Evolutionary conservation across 1,140 invertebrate genomes (phyloP).

Genomic region (Drosophila teissieri): DNA sequence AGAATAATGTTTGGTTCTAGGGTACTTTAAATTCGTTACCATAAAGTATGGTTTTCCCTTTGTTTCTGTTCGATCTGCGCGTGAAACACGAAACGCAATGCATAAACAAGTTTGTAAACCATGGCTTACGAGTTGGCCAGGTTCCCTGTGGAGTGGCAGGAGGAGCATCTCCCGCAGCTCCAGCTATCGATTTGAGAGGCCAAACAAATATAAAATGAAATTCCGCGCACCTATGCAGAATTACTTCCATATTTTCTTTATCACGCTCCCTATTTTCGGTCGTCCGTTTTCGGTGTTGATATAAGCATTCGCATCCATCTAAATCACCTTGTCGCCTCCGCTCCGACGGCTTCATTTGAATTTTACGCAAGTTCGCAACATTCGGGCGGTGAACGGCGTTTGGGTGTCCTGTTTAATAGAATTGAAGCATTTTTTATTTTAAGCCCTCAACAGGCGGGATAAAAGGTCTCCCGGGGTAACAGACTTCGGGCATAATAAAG

Average conservation of each 20-base stretch:
- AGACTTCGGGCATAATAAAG: conserved; percentile 53
- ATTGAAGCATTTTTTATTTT: conserved; percentile 71
- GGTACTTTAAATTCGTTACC: not conserved
- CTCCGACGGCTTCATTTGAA: conserved; percentile 56
- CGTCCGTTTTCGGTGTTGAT: conserved; percentile 39
- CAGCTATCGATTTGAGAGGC: conserved; percentile 45
- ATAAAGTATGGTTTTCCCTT: not conserved
- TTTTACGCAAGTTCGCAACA: conserved; percentile 68
- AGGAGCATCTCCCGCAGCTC: conserved; percentile 15
- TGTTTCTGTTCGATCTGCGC: conserved; percentile 22
- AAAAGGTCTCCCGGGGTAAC: conserved; percentile 67
- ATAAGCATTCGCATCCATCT: conserved; percentile 52
- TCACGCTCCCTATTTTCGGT: not conserved
- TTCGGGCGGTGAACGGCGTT: conserved; percentile 3
- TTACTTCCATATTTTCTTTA: conserved; percentile 26
- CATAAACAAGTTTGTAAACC: conserved; percentile 69
- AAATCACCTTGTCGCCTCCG: conserved; percentile 37
- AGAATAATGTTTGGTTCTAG: not conserved
- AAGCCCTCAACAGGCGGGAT: conserved; percentile 39
- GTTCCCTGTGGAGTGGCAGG: conserved; percentile 17
- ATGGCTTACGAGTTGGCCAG: conserved; percentile 25
- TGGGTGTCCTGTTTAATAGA: conserved; percentile 55
- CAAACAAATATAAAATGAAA: conserved; percentile 28
- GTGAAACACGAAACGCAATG: conserved; percentile 4
- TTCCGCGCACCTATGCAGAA: conserved; percentile 28